phyloP scores from a whole-genome alignment of 2,888 invertebrate genomes.

The Andrena chrysosceles region DNA sequence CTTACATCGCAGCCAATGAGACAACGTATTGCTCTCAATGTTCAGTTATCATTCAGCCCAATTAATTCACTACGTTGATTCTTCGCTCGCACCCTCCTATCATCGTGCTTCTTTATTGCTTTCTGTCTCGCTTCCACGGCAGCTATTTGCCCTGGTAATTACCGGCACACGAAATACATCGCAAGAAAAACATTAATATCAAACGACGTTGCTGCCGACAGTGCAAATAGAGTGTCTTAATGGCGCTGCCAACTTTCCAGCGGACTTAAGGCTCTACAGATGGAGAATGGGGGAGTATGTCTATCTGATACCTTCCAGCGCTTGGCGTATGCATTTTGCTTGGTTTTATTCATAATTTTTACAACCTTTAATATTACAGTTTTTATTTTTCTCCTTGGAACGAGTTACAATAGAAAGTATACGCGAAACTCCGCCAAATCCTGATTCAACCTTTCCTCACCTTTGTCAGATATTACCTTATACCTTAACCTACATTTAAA shows the following conservation, averaged over 20 bases:
- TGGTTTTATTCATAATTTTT: conserved; percentile 41
- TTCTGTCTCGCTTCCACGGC: conserved; percentile 50
- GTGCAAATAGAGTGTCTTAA: conserved; percentile 82
- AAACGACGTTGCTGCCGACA: conserved; percentile 78
- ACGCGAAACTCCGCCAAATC: no score
- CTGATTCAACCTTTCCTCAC: no score
- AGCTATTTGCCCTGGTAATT: conserved; percentile 80
- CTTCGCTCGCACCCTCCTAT: conserved; percentile 45
- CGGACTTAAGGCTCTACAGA: conserved; percentile 51
- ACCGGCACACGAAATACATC: conserved; percentile 76
- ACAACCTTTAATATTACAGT: conserved; percentile 4
- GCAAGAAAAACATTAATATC: conserved; percentile 84
- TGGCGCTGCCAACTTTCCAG: conserved; percentile 79
- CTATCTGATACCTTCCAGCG: conserved; percentile 54
- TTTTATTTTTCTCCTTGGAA: neutral
- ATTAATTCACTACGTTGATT: conserved; percentile 59
- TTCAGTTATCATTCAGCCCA: conserved; percentile 47
- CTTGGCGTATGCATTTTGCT: conserved; percentile 44
- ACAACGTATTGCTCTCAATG: neutral
- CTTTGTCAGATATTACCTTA: no score
- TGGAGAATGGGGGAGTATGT: conserved; percentile 62
- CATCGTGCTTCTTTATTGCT: conserved; percentile 47
- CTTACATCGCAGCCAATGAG: neutral
- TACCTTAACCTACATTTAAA: no score
- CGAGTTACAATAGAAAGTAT: neutral